Conservation (phyloP, 1,140 invertebrate genomes). For the Papilio dardanus region DNA sequence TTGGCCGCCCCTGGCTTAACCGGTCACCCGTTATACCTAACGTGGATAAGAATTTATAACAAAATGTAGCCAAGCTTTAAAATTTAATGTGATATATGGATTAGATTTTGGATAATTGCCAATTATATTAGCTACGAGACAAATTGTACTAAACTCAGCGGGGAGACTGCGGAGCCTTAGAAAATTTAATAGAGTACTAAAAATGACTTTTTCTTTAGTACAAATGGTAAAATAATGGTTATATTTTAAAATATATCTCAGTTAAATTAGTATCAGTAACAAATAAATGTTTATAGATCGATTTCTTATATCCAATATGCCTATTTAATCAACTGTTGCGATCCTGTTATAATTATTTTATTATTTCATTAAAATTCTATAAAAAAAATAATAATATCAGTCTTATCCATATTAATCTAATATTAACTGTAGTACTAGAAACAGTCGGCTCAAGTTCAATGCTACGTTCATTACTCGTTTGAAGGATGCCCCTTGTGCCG, state of each 20-base stretch:
- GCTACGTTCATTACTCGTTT: constrained; percentile 34
- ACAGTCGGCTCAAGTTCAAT: constrained; percentile 42
- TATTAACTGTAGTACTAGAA: constrained; percentile 12
- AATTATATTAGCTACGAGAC: not conserved
- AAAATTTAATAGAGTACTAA: too few species aligned
- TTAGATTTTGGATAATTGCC: not conserved
- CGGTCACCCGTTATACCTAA: constrained; percentile 35
- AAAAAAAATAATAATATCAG: too few species aligned
- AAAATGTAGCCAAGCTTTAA: not conserved
- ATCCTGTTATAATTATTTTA: too few species aligned
- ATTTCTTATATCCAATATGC: too few species aligned
- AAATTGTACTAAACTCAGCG: not conserved
- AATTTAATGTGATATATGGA: not conserved
- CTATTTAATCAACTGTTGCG: too few species aligned
- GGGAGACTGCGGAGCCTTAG: too few species aligned
- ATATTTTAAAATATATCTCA: too few species aligned
- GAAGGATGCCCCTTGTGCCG: constrained; percentile 28
- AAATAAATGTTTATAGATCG: too few species aligned
- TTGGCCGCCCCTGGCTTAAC: constrained; percentile 43
- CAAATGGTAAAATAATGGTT: too few species aligned
- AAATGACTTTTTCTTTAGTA: too few species aligned
- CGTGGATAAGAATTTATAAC: constrained; percentile 40
- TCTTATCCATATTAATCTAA: constrained; percentile 10
- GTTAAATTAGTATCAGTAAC: too few species aligned
- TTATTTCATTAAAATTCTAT: too few species aligned